Conservation (phyloP, 2,797 vertebrate species). For the Spondyliosoma cantharus region DNA sequence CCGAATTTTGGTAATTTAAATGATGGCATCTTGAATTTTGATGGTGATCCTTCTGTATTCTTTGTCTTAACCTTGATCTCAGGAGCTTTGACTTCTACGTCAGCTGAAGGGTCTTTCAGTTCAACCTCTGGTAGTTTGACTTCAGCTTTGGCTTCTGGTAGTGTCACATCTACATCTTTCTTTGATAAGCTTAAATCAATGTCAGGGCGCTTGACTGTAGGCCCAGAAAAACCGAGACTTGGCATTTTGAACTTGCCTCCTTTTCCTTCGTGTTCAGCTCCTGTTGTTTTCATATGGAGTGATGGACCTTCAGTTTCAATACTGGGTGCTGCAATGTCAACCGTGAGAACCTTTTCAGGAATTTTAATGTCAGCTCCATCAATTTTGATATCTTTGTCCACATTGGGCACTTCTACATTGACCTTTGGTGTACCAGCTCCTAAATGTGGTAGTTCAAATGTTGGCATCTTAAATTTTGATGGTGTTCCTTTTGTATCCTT, state of each 20-base stretch:
- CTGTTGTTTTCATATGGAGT: slow-evolving; percentile 26
- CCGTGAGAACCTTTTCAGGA: slow-evolving; percentile 7
- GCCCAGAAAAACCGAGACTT: too few relatives aligned
- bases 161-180: slow-evolving; percentile 25
- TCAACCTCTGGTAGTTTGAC: background rate
- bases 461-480: slow-evolving; percentile 72
- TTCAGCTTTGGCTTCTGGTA: slow-evolving; percentile 38
- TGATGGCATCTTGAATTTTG: slow-evolving; percentile 7
- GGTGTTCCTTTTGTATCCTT: slow-evolving; percentile 41
- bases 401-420: slow-evolving; percentile 7
- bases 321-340: slow-evolving; percentile 10
- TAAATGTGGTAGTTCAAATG: slow-evolving; percentile 81
- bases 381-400: background rate
- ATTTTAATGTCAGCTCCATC: slow-evolving; percentile 4
- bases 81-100: background rate
- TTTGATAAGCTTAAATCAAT: slow-evolving; percentile 7
- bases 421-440: slow-evolving; percentile 41
- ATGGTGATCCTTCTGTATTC: background rate
- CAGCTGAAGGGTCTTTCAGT: background rate
- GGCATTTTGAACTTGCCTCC: slow-evolving; percentile 54
- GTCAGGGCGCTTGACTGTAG: background rate
- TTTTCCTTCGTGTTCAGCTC: slow-evolving; percentile 36
- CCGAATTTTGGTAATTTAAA: slow-evolving; percentile 18
- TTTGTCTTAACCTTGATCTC: background rate
- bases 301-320: slow-evolving; percentile 27